Conservation (phyloP, 2,888 invertebrate species). For the Cryptosula pallasiana region DNA sequence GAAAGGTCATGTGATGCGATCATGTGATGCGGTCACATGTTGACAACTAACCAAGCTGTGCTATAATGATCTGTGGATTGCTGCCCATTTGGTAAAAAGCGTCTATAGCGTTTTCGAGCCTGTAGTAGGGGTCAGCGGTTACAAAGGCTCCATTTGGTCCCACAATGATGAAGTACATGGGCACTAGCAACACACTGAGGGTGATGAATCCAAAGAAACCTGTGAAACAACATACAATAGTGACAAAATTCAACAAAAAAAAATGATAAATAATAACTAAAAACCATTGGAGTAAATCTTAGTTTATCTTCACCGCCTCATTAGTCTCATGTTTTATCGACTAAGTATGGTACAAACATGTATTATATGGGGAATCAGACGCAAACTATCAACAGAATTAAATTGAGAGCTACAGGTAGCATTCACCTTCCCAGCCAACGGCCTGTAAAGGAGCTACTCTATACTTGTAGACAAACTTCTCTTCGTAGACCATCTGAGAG, state of each 20-base stretch:
- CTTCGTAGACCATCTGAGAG: slow-evolving; percentile 89
- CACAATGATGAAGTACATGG: slow-evolving; percentile 73
- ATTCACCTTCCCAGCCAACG: slow-evolving; percentile 82
- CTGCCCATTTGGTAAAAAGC: slow-evolving; percentile 76
- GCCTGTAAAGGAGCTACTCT: slow-evolving; percentile 86
- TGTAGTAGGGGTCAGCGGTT: slow-evolving; percentile 59
- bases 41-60: slow-evolving; percentile 61
- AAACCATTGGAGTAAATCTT: too few species aligned
- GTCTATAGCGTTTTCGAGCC: slow-evolving; percentile 77
- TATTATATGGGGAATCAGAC: neutral
- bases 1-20: neutral
- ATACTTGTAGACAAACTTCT: slow-evolving; percentile 75
- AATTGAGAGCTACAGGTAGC: neutral
- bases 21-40: neutral
- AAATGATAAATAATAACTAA: too few species aligned
- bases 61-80: slow-evolving; percentile 61
- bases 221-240: too few species aligned
- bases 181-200: slow-evolving; percentile 63
- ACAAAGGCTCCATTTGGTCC: slow-evolving; percentile 52
- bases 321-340: too few species aligned
- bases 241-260: too few species aligned
- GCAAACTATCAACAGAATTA: neutral
- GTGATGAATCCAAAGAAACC: slow-evolving; percentile 67
- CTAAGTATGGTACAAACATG: too few species aligned
- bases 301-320: too few species aligned